phyloP scores from a whole-genome alignment of 2,113 vertebrate genomes.

The Corythaeola cristata region DNA sequence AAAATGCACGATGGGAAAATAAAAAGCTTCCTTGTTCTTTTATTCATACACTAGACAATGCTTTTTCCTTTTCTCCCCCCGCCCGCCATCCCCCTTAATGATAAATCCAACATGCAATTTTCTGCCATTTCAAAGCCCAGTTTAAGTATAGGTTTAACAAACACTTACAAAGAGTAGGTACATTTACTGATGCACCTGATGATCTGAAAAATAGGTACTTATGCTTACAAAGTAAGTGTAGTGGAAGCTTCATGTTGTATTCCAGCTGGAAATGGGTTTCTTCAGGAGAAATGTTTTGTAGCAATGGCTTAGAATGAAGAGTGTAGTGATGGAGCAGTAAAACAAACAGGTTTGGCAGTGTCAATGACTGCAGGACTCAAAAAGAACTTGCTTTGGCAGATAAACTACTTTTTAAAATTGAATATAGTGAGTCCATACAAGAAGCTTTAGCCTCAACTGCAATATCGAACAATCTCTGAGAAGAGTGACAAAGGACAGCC shows the following conservation, averaged over 20 bases:
- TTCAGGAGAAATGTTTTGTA: not conserved
- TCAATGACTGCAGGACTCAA: not conserved
- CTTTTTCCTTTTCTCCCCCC: not conserved
- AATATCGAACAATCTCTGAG: not conserved
- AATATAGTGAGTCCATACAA: not conserved
- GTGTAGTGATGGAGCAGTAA: not conserved
- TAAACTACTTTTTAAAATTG: not conserved
- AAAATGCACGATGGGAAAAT: not conserved
- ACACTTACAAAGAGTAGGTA: not conserved
- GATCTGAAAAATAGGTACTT: not conserved
- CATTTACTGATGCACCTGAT: not conserved
- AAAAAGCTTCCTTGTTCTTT: not conserved
- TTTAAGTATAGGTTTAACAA: constrained; percentile 15
- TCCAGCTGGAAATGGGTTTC: not conserved
- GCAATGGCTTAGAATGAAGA: not conserved
- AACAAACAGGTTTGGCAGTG: not conserved
- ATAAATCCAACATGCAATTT: constrained; percentile 3
- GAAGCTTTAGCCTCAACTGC: not conserved
- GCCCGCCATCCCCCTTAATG: not conserved
- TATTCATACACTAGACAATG: not conserved
- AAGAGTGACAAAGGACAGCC: not conserved
- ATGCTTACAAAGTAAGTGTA: not conserved
- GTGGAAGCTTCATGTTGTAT: not conserved
- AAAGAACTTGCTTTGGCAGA: not conserved
- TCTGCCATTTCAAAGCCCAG: not conserved